Evolutionary conservation across 2,797 vertebrate species (phyloP).

Genomic region (Sternarchorhynchus goeldii): DNA sequence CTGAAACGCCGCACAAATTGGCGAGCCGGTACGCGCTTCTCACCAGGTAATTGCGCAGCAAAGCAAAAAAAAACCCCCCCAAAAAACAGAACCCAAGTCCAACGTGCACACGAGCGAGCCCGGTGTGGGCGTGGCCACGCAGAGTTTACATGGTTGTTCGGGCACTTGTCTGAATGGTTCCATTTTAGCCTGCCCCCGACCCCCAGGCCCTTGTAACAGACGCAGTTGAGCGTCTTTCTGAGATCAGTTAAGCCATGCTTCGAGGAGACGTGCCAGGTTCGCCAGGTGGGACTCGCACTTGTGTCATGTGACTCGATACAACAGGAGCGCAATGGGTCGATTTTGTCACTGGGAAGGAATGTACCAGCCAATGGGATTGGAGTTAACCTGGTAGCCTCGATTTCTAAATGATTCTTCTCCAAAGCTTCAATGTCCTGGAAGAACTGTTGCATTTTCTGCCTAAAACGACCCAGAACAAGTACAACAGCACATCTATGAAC

Average conservation of each 20-base stretch:
- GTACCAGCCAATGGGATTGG: background rate
- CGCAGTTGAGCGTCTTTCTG: conserved; percentile 16
- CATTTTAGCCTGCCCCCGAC: conserved; percentile 65
- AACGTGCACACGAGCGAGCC: conserved; percentile 56
- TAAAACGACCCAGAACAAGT: background rate
- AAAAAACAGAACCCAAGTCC: conserved; percentile 28
- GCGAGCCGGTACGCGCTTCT: conserved; percentile 53
- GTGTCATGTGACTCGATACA: background rate
- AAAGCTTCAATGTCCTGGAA: background rate
- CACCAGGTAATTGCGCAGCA: conserved; percentile 59
- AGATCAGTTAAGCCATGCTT: background rate
- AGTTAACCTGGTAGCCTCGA: conserved; percentile 12
- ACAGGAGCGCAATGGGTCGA: background rate
- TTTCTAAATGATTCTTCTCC: background rate
- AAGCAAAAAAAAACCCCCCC: conserved; percentile 27
- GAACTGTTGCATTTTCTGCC: background rate
- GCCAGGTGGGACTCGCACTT: too few species aligned
- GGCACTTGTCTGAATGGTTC: conserved; percentile 69
- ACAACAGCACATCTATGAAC: background rate
- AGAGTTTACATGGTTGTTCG: conserved; percentile 37
- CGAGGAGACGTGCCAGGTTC: background rate
- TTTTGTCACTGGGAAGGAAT: background rate
- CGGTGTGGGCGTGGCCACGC: background rate
- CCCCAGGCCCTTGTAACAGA: conserved; percentile 66
- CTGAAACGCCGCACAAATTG: conserved; percentile 65